These are phyloP conservation scores for Gonioctena quinquepunctata DNA, from an alignment of 1,140 invertebrate species.

Conservation along the genomic window DNA sequence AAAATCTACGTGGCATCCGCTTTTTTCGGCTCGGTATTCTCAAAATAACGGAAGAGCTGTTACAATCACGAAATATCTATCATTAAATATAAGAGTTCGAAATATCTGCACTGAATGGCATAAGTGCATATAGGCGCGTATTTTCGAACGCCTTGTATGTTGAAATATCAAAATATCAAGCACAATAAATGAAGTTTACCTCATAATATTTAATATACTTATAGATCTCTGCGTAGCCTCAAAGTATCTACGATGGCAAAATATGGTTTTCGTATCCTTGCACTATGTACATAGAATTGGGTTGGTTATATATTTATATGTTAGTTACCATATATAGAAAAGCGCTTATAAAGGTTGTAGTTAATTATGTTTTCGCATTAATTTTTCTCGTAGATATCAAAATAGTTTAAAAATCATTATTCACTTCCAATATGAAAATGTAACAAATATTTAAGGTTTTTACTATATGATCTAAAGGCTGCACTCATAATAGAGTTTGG, in stretches of 20 bases:
- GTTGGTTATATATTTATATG: conserved; percentile 34
- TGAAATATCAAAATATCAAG: conserved; percentile 30
- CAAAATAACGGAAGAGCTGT: not conserved
- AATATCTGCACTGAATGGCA: not conserved
- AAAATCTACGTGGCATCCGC: not conserved
- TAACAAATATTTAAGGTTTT: conserved; percentile 39
- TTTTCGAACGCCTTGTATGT: not conserved
- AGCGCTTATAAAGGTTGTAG: conserved; percentile 40
- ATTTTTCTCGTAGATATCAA: conserved; percentile 22
- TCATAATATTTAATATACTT: conserved; percentile 21
- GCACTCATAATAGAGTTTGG: conserved; percentile 40
- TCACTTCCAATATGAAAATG: conserved; percentile 34
- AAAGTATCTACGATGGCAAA: conserved; percentile 18
- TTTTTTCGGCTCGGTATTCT: not conserved
- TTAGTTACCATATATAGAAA: conserved; percentile 47
- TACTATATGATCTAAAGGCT: conserved; percentile 48
- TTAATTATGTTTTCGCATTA: conserved; percentile 28
- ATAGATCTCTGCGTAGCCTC: conserved; percentile 17
- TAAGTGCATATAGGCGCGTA: not conserved
- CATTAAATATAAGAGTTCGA: not conserved
- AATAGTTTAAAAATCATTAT: conserved; percentile 26
- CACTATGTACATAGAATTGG: conserved; percentile 33
- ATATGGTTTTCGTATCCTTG: conserved; percentile 8
- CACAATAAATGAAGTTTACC: conserved; percentile 28
- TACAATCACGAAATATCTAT: not conserved